phyloP scores from a whole-genome alignment of 2,113 vertebrate species.

The Oncorhynchus nerka region DNA sequence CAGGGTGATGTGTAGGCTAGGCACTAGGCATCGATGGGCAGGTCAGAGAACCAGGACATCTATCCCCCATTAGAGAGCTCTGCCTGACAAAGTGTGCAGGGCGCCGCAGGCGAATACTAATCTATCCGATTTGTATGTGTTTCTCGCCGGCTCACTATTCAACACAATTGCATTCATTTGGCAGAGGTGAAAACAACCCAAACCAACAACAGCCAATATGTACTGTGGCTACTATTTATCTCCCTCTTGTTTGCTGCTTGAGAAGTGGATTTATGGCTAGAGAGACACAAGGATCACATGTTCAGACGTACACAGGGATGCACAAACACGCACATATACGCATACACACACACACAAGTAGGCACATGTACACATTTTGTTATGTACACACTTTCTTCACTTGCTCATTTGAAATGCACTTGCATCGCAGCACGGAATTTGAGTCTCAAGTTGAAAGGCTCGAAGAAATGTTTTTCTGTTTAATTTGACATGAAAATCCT shows the following conservation, averaged over 20 bases:
- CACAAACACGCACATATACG: not conserved
- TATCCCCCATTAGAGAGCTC: conserved; percentile 55
- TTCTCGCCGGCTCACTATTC: conserved; percentile 50
- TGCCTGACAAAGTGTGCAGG: conserved; percentile 58
- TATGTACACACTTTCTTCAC: not conserved
- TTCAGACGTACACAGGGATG: not conserved
- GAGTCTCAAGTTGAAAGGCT: conserved; percentile 5
- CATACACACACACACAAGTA: conserved; percentile 5
- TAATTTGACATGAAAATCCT: conserved; percentile 9
- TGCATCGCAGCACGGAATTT: not conserved
- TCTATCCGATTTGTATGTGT: conserved; percentile 53
- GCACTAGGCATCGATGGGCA: conserved; percentile 7
- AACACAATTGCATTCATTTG: conserved; percentile 57
- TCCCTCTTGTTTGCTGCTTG: not conserved
- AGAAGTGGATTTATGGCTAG: not conserved
- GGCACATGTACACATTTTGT: not conserved
- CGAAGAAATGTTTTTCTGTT: conserved; percentile 1
- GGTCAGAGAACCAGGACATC: conserved; percentile 60
- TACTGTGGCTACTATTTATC: conserved; percentile 1
- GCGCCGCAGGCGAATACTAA: conserved; percentile 58
- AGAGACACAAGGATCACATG: not conserved
- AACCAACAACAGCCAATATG: conserved; percentile 19
- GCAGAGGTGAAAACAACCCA: conserved; percentile 42
- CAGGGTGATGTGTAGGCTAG: not conserved
- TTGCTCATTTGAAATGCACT: conserved; percentile 7